phyloP scores from a whole-genome alignment of 2,888 invertebrate genomes.

The Celastrina argiolus region DNA sequence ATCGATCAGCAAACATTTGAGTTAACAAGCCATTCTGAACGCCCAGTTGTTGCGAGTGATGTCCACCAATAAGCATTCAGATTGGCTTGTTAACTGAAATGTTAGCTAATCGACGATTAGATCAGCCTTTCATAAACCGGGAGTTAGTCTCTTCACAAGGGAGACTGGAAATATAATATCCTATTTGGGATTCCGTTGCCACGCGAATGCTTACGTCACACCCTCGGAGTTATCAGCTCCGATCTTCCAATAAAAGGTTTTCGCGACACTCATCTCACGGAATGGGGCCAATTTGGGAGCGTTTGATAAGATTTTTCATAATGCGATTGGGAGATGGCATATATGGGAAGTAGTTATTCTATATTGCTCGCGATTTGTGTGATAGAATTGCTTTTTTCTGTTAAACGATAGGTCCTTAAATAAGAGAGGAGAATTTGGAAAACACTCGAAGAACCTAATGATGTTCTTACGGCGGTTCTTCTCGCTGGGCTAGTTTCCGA shows the following conservation, averaged over 20 bases:
- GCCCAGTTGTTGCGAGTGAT: too few species aligned
- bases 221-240: constrained; percentile 47
- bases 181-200: neutral
- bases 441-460: neutral
- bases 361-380: neutral
- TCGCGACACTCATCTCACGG: constrained; percentile 46
- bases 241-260: constrained; percentile 51
- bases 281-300: constrained; percentile 46
- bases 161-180: neutral
- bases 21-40: neutral
- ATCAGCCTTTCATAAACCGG: too few species aligned
- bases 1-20: too few species aligned
- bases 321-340: neutral
- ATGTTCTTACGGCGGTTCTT: too few species aligned
- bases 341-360: neutral
- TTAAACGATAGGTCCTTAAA: neutral
- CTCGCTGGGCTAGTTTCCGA: too few species aligned
- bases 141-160: neutral
- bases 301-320: constrained; percentile 35
- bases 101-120: too few species aligned
- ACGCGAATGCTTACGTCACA: constrained; percentile 34
- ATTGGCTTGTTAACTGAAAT: too few species aligned
- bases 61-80: too few species aligned
- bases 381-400: neutral
- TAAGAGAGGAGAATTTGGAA: neutral